Evolutionary conservation across 2,113 vertebrate genomes (phyloP).

Genomic region (Arvicanthis niloticus): DNA sequence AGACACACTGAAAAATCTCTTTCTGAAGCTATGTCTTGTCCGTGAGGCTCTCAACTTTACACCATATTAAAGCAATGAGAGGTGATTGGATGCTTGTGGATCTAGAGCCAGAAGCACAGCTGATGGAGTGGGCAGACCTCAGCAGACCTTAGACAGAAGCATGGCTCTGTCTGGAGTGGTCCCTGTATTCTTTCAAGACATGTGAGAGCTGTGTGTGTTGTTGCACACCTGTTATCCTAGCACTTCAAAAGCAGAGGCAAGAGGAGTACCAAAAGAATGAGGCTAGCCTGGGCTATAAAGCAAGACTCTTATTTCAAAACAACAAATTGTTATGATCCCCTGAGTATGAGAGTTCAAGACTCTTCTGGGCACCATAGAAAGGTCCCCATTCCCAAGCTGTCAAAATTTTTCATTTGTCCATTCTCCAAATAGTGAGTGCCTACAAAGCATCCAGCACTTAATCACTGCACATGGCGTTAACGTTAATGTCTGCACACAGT

Average conservation of each 20-base stretch:
- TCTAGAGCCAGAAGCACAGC: not conserved
- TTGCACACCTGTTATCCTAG: not conserved
- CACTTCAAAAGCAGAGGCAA: not conserved
- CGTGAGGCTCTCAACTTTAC: not conserved
- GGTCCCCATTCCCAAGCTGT: not conserved
- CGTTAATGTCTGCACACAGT: not conserved
- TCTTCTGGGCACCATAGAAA: not conserved
- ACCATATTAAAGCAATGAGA: not conserved
- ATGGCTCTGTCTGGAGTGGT: not conserved
- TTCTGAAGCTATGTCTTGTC: not conserved
- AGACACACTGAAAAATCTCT: not conserved
- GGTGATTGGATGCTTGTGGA: not conserved
- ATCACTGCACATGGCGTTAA: not conserved
- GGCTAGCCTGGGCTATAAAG: not conserved
- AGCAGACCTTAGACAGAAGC: rapidly evolving
- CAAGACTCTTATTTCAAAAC: not conserved
- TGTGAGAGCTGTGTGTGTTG: not conserved
- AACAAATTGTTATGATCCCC: not conserved
- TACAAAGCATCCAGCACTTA: not conserved
- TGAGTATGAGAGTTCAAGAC: not conserved
- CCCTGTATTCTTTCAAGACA: not conserved
- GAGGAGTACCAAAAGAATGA: not conserved
- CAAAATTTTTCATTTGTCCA: not conserved
- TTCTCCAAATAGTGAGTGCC: not conserved
- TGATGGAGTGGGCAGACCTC: not conserved